A percentile compares a stretch with the other conserved stretches of the same genome.
Evolutionary conservation across 2,113 vertebrate genomes (phyloP).

Genomic region (Hypomesus transpacificus): DNA sequence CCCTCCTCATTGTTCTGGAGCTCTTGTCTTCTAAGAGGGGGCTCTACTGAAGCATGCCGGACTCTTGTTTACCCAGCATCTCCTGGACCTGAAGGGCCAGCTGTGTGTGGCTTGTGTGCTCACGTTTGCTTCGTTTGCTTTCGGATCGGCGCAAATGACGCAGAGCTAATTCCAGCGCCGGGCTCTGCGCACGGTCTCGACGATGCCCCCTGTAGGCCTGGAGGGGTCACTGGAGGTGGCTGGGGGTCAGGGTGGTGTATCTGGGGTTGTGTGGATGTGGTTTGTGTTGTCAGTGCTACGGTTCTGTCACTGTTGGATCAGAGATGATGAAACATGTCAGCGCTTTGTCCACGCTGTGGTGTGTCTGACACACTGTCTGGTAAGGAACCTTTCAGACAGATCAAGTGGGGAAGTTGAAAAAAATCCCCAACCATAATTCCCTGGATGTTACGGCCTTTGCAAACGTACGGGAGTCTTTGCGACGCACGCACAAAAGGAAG

Average conservation of each 20-base stretch:
- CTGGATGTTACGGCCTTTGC: slow-evolving; percentile 51
- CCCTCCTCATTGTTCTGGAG: slow-evolving; percentile 60
- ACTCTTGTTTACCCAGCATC: slow-evolving; percentile 74
- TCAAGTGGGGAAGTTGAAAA: slow-evolving; percentile 9
- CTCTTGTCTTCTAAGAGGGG: slow-evolving; percentile 54
- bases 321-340: neutral
- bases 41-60: slow-evolving; percentile 61
- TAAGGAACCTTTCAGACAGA: slow-evolving; percentile 21
- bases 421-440: slow-evolving; percentile 28
- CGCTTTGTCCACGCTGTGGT: neutral
- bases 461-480: slow-evolving; percentile 40
- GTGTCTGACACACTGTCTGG: neutral
- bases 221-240: neutral
- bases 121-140: slow-evolving; percentile 73
- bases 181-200: slow-evolving; percentile 52
- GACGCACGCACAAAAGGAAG: slow-evolving; percentile 39
- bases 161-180: slow-evolving; percentile 60
- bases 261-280: neutral
- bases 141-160: slow-evolving; percentile 75
- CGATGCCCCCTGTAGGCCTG: slow-evolving; percentile 30
- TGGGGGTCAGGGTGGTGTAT: too few relatives aligned
- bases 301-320: neutral
- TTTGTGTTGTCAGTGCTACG: neutral
- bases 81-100: slow-evolving; percentile 70
- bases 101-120: slow-evolving; percentile 72